Evolutionary conservation across 2,888 invertebrate genomes (phyloP).

Genomic region (Autographa pulchrina): DNA sequence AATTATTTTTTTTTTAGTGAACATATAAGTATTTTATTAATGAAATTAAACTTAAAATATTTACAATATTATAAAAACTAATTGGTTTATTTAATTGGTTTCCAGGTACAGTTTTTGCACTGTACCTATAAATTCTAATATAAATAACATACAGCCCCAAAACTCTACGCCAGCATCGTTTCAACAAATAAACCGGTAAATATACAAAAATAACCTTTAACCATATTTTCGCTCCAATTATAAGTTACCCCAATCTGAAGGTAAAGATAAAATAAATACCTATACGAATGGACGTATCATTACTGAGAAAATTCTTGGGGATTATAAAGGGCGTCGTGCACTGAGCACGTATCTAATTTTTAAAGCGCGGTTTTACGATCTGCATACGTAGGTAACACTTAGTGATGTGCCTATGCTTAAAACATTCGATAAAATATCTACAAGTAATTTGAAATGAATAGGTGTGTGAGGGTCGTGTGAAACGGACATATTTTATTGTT

Average conservation of each 20-base stretch:
- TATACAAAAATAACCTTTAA: constrained; percentile 30
- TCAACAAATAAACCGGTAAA: background rate
- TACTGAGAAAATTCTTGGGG: constrained; percentile 83
- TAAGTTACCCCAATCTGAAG: constrained; percentile 55
- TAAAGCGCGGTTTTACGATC: constrained; percentile 82
- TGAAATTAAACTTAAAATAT: too few relatives aligned
- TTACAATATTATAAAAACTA: too few relatives aligned
- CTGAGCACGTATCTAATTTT: constrained; percentile 80
- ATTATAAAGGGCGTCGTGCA: constrained; percentile 79
- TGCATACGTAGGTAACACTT: constrained; percentile 74
- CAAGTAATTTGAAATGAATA: background rate
- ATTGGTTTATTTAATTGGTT: too few relatives aligned
- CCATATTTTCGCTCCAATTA: constrained; percentile 62
- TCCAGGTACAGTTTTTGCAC: too few relatives aligned
- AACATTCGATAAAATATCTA: constrained; percentile 25
- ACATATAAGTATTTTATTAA: too few relatives aligned
- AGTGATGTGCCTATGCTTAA: constrained; percentile 61
- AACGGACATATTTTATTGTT: too few relatives aligned
- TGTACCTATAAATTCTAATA: too few relatives aligned
- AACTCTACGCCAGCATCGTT: background rate
- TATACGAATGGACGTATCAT: constrained; percentile 82
- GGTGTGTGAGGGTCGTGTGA: background rate
- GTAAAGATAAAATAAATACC: constrained; percentile 77
- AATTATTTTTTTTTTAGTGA: too few relatives aligned
- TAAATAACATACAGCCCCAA: background rate